Base-by-base conservation (phyloP, 2,888 invertebrate species). In the Coronaproctus castanopsis region DNA sequence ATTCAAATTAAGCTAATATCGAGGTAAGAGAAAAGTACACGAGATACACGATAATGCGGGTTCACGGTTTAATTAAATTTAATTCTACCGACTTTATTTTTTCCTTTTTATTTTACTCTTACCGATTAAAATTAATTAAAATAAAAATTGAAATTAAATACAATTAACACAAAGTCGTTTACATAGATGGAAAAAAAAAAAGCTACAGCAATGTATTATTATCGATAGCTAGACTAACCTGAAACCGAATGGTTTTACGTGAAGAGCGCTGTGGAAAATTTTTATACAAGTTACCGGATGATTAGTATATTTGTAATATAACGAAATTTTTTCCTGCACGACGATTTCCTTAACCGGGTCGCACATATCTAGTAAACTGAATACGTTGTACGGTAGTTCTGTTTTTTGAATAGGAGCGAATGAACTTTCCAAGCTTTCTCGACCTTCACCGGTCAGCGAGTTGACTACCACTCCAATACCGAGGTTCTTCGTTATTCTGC, bases 271-370 rank as follows among this genome's bases (percentile, higher is more conserved):
- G 59, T 85, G 84, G 70, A 98, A 93, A 65, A 96, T 91, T 73
- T 98, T 99, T 0, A 97, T 88, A 70, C 97, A 98, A 70, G 96
- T 97, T 0, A 95, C 88, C 0, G 95, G 90, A 70, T 85, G 83
- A 66, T 93, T 93, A 68, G 93, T 92, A 68, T 98, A 98, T 71
- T 96, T 97, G 73, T 93, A 96, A 70, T 95, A 98, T 21, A 98
- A 70, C 0, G 97, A 72, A 3, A 96, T 80, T 54, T 96, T 77
- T 69, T 96, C 92, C 70, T 91, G 87, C 1, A 98, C 80, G 1
- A 79, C 78, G 19, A 98, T 81, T 69, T 88, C 86, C 74, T 98
- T 98, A 58, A 85, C 83, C 1, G 93, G 87, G 69, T 95, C 92
- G 71, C 98, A 99, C 65, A 97, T 92, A 66, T 97, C 93, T 19